Base-by-base conservation (phyloP, 1,140 invertebrate species). In the Dermatophagoides farinae region DNA sequence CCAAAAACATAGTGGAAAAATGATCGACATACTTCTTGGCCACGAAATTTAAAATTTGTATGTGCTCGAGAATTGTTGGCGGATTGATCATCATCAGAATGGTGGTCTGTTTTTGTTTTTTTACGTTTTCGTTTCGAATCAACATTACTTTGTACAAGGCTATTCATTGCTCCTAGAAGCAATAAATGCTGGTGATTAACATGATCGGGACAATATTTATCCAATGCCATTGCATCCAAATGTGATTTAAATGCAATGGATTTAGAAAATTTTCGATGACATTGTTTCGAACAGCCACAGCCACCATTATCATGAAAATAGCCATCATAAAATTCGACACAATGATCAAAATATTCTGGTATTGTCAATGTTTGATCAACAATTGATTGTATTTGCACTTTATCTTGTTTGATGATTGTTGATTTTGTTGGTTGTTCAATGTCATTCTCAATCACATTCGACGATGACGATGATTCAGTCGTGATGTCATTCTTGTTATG, bases 101-200 rank as follows among this genome's bases (percentile, higher is more conserved):
- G 41, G 41, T 11, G 20, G 20, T 11, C 18, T 22, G 23, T 25
- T 39, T 54, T 10, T 12, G 8, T 23, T 41, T 1, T 39, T 5
- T 40, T 18, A n/a, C 39, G 12, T 40, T 38, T 38, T 55, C 12
- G 23, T 39, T 14, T 53, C 1, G 2, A 9, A 11, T n/a, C 4
- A 11, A 5, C 4, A 37, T 59, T 22, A 23, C 25, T 52, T 22
- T 60, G 25, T 14, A 60, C 50, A 43, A 60, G 18, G 8, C 44
- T n/a, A 41, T 60, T 60, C 58, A 60, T 50, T 14, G 58, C 58
- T 10, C 58, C 58, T 16, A 60, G 18, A 1, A 60, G 46, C 20
- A 60, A 25, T 25, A 60, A 49, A 41, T 60, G 58, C 40, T 60
- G 58, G 20, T 60, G 58, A 41, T 60, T 60, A 18, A 60, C 31